A percentile compares a stretch with the other conserved stretches of the same genome.
These are phyloP conservation scores for Trichoplusia ni DNA, from an alignment of 1,140 invertebrate species.

Conservation along the genomic window DNA sequence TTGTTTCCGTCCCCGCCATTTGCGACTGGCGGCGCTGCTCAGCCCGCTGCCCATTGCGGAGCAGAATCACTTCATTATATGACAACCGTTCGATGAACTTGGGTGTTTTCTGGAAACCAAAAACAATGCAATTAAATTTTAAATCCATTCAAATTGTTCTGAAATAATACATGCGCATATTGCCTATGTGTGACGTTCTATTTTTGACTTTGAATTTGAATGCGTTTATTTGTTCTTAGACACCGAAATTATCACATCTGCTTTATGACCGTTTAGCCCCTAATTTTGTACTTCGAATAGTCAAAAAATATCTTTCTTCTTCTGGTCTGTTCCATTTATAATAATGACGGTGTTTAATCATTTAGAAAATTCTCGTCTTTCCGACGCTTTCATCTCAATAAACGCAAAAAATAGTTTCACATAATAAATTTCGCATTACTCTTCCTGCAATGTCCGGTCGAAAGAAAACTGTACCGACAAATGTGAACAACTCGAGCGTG, in stretches of 20 bases:
- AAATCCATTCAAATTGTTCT: neutral
- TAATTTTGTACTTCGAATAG: too few relatives aligned
- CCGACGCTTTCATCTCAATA: too few relatives aligned
- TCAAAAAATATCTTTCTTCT: too few relatives aligned
- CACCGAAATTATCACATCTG: too few relatives aligned
- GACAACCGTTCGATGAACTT: neutral
- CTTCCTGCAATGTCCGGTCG: neutral
- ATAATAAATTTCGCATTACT: neutral
- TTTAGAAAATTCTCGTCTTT: too few relatives aligned
- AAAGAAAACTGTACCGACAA: neutral
- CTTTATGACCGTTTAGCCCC: too few relatives aligned
- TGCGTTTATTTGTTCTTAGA: too few relatives aligned
- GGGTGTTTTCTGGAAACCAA: neutral
- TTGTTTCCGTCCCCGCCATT: constrained; percentile 48
- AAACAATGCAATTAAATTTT: neutral
- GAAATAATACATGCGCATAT: too few relatives aligned
- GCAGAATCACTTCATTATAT: neutral
- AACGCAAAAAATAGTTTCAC: neutral
- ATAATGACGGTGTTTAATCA: too few relatives aligned
- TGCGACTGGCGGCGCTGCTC: constrained; percentile 59
- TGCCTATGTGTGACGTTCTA: too few relatives aligned
- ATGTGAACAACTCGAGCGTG: neutral
- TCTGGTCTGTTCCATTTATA: too few relatives aligned
- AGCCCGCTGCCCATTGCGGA: constrained; percentile 61
- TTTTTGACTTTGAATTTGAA: too few relatives aligned